Base-by-base conservation (phyloP, 2,797 vertebrate species). In the Enteromius mattozi region DNA sequence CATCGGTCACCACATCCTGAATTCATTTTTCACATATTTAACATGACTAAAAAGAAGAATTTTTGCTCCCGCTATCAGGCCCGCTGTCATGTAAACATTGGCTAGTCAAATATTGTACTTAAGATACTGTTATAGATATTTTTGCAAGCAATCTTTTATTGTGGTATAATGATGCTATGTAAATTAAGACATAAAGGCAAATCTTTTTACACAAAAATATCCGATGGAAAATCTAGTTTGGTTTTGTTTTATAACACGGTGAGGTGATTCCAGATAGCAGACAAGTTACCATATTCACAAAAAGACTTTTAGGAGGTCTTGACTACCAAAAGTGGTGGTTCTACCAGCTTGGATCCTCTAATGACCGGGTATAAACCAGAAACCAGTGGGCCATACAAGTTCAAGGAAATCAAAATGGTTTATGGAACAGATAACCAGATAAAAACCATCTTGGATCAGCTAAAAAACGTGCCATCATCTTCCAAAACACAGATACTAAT, bases 21-120 rank as follows among this genome's bases (percentile, higher is more conserved):
- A 51, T 56, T 13, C 0, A 6, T 27, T 72, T 81, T 61, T 10
- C n/a, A 24, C 3, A 30, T 61, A 61, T 70, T 61, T 81, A 45
- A 61, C 24, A 61, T 2, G 30, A 56, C 19, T 70, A 6, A 40
- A 40, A 40, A 35, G 27, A 54, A 54, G 6, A n/a, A 9, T 65
- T 42, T 47, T 80, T 86, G 83, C 66, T 80, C 63, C n/a, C 24
- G 27, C 63, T 81, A 82, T 81, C 76, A 40, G 49, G 17, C 14
- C 10, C 30, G 30, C 30, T 30, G 2, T 17, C 16, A 24, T 24
- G 45, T 81, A 76, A 69, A 81, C 47, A 78, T 30, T 80, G 68
- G 27, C 66, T 51, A 42, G 40, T 40, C 81, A 88, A 90, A 87
- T 88, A 90, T 87, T 76, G 70, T 8, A 37, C 13, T 63, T 83